Percentiles rank a stretch among this genome's conserved stretches.
Evolutionary conservation across 2,888 invertebrate species (phyloP).

Genomic region (Tipula helvola): DNA sequence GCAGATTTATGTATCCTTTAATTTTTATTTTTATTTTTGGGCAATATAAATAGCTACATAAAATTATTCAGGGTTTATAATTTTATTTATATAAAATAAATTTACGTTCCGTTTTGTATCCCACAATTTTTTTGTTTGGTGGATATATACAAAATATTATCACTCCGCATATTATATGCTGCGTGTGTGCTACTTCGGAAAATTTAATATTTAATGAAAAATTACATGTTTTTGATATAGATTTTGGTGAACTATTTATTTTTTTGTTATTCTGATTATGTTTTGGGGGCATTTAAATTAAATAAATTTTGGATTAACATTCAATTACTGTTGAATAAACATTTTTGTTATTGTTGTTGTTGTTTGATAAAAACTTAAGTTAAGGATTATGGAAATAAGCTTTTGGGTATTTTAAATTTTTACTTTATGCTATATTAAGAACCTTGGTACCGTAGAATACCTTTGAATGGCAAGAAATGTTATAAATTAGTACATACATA

Average conservation of each 20-base stretch:
- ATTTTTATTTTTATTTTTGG: neutral
- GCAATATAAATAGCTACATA: too few relatives aligned
- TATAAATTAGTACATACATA: neutral
- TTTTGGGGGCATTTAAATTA: neutral
- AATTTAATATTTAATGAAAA: neutral
- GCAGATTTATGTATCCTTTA: neutral
- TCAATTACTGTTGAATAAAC: neutral
- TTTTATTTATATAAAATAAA: neutral
- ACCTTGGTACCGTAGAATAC: neutral
- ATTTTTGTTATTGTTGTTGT: neutral
- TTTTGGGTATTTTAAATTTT: neutral
- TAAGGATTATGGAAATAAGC: neutral
- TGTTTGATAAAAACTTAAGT: neutral
- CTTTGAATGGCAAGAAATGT: neutral
- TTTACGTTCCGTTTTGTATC: neutral
- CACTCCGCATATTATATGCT: neutral
- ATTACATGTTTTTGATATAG: neutral
- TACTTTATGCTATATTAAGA: neutral
- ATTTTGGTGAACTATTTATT: neutral
- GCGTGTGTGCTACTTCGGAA: neutral
- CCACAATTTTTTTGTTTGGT: neutral
- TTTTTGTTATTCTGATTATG: neutral
- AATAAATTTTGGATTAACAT: neutral
- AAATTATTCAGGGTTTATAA: neutral
- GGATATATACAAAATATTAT: neutral